Conservation (phyloP, 2,113 vertebrate species). For the Platysternon megacephalum region DNA sequence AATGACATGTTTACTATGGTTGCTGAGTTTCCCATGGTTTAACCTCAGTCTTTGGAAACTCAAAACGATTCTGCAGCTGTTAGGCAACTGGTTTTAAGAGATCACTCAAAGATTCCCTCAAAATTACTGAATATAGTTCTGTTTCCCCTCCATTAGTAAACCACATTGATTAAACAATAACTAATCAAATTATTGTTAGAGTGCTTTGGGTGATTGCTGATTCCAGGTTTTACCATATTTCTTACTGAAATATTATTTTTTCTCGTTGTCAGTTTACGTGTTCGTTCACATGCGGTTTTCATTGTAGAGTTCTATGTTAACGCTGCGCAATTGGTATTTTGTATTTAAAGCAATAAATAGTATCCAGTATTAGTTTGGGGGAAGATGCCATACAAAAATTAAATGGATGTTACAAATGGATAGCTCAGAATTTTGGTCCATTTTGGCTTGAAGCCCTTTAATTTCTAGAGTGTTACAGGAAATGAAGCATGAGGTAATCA, state of each 20-base stretch:
- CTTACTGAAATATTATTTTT: not conserved
- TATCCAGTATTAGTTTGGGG: not conserved
- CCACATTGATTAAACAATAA: not conserved
- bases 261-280: rapidly evolving
- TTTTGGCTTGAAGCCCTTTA: not conserved
- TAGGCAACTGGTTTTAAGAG: not conserved
- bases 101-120: not conserved
- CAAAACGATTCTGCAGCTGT: not conserved
- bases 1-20: not conserved
- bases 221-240: not conserved
- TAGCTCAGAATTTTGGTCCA: not conserved
- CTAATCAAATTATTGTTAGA: not conserved
- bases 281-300: not conserved
- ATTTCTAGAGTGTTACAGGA: not conserved
- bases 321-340: not conserved
- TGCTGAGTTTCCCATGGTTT: not conserved
- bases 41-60: not conserved
- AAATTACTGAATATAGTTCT: not conserved
- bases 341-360: not conserved
- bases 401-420: not conserved
- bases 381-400: not conserved
- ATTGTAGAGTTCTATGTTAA: not conserved
- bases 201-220: not conserved
- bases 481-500: not conserved
- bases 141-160: not conserved